These are phyloP conservation scores for Sinella curviseta DNA, from an alignment of 1,140 invertebrate genomes.

Conservation along the genomic window DNA sequence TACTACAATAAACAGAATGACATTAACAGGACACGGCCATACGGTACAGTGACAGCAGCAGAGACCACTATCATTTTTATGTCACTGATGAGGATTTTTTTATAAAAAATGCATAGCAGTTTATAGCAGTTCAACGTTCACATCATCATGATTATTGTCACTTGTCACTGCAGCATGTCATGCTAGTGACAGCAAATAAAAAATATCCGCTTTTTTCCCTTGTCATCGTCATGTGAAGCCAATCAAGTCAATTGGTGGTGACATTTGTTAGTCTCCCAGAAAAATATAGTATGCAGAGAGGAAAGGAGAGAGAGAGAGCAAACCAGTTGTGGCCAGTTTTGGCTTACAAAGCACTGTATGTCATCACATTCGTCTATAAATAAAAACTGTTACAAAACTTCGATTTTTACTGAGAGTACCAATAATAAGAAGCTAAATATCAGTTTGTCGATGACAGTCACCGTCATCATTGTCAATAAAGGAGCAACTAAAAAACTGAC, in stretches of 20 bases:
- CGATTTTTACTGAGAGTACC: too few relatives aligned
- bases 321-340: neutral
- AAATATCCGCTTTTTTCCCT: neutral
- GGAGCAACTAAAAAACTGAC: neutral
- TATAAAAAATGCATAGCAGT: neutral
- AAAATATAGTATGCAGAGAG: neutral
- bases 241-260: conserved; percentile 1
- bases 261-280: neutral
- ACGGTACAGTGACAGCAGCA: neutral
- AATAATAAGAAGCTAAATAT: neutral
- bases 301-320: neutral
- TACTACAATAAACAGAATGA: neutral
- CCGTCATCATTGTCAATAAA: neutral
- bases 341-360: neutral
- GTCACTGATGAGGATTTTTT: neutral
- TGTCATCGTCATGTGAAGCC: conserved; percentile 12
- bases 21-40: neutral
- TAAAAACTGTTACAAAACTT: neutral
- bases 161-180: conserved; percentile 6
- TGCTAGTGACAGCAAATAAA: neutral
- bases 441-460: neutral
- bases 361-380: neutral
- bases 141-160: conserved; percentile 8
- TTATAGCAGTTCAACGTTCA: neutral
- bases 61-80: neutral